Base-by-base conservation (phyloP, 2,888 invertebrate species). In the Ornithoptera alexandrae region DNA sequence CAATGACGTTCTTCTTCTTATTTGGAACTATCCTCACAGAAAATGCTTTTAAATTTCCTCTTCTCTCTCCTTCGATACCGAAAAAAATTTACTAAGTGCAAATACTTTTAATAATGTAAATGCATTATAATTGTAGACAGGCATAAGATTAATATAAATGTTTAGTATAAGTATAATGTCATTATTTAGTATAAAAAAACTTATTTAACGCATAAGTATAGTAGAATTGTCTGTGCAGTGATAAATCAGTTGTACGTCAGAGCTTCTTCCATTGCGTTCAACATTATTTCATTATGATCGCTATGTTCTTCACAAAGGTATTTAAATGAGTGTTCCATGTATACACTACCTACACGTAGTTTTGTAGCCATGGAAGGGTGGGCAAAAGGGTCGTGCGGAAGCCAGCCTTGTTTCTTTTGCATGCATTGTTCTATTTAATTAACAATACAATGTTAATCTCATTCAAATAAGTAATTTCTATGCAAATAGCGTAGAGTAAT, bases 361-460 rank as follows among this genome's bases (percentile, higher is more conserved):
- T 75, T 77, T 76, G 73, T 69, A 63, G 71, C 57, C 46, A 68
- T 56, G 79, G 78, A 78, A 76, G 76, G 76, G 68, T 67, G 71
- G 46, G 68, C 62, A 66, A 57, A 67, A 62, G 67, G 68, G 70
- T 81, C 81, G 81, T 82, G 82, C 73, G 74, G 75, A 73, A 76
- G 65, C 71, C 74, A 81, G 74, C 82, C 83, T 83, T 81, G 80
- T 71, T 70, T 71, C 72, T 70, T 63, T 72, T 57, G 68, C 57
- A 62, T 68, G 70, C 68, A 71, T 68, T 71, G 71, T 65, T 68
- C 74, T 79, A 76, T 78, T 77, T 75, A 77, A 74, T 77, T 71
- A 69, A 76, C 78, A 75, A 75, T 78, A 75, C 75, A 76, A 73
- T 74, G 71, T 71, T 75, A 73, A 73, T 76, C 71, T 76, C 69